Conservation (phyloP, 2,113 vertebrate genomes). For the Aythya baeri region DNA sequence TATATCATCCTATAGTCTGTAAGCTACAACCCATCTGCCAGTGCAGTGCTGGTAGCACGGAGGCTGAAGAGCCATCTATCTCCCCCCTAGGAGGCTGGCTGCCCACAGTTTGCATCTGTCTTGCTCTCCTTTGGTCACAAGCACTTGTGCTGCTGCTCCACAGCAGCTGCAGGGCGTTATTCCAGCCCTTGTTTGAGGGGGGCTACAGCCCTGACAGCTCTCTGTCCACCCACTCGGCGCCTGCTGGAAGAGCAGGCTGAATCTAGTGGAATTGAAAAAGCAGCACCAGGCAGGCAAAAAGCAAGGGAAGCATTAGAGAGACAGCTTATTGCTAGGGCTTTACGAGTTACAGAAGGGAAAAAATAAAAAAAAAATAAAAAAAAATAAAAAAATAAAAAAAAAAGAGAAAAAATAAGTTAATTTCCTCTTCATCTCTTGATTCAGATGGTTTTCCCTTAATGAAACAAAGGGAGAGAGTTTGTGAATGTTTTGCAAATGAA, state of each 20-base stretch:
- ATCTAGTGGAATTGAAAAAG: background rate
- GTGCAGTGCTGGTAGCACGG: no score
- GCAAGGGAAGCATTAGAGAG: accelerated
- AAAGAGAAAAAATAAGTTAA: background rate
- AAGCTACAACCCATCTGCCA: background rate
- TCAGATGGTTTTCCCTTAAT: slow-evolving; percentile 2
- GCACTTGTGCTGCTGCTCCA: accelerated
- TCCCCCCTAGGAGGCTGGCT: no score
- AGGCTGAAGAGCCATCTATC: no score
- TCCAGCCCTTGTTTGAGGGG: background rate
- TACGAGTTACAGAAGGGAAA: background rate
- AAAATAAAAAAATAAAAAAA: no score
- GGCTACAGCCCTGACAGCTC: background rate
- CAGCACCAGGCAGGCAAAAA: background rate
- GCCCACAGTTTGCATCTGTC: background rate
- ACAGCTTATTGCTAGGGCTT: background rate
- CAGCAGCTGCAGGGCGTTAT: background rate
- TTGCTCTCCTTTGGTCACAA: background rate
- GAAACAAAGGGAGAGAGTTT: background rate
- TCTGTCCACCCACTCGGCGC: background rate
- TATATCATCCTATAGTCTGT: background rate
- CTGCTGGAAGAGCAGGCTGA: background rate
- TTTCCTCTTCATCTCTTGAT: background rate
- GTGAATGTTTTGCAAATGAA: background rate
- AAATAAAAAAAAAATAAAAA: background rate